A percentile compares a stretch with the other conserved stretches of the same genome.
These are phyloP conservation scores for Philonicus albiceps DNA, from an alignment of 2,888 invertebrate genomes.

Conservation along the genomic window DNA sequence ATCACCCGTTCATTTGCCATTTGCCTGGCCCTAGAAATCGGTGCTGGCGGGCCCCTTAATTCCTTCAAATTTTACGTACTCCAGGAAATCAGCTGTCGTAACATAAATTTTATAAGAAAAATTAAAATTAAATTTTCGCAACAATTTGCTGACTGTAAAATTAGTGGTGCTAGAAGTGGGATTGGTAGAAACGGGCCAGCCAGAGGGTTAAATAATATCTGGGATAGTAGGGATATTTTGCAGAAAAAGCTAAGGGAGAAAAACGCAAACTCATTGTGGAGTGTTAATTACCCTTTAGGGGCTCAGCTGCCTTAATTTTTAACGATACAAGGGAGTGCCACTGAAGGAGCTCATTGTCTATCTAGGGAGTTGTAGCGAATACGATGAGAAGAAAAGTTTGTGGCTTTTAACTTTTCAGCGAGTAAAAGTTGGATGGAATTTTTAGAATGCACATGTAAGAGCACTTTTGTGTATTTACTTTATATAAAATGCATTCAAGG, in stretches of 20 bases:
- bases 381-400: not conserved
- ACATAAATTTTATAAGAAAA: conserved; percentile 21
- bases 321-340: conserved; percentile 8
- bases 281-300: conserved; percentile 29
- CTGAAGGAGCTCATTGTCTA: not conserved
- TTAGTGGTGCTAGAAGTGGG: not conserved
- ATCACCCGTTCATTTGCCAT: not conserved
- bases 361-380: not conserved
- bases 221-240: not conserved
- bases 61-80: not conserved
- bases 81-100: conserved; percentile 10
- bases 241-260: not conserved
- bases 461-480: not conserved
- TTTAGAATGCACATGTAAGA: not conserved
- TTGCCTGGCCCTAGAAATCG: not conserved
- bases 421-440: not conserved
- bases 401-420: not conserved
- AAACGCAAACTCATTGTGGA: not conserved
- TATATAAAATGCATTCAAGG: not conserved
- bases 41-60: conserved; percentile 7
- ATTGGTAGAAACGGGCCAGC: not conserved
- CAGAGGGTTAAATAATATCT: not conserved
- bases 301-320: conserved; percentile 7
- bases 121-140: conserved; percentile 23
- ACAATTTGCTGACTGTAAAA: not conserved